Evolutionary conservation across 23 tunicate genomes (phyloP), one percentile per base, ranked within the genome.

Genomic region (Pegea sp.): DNA sequence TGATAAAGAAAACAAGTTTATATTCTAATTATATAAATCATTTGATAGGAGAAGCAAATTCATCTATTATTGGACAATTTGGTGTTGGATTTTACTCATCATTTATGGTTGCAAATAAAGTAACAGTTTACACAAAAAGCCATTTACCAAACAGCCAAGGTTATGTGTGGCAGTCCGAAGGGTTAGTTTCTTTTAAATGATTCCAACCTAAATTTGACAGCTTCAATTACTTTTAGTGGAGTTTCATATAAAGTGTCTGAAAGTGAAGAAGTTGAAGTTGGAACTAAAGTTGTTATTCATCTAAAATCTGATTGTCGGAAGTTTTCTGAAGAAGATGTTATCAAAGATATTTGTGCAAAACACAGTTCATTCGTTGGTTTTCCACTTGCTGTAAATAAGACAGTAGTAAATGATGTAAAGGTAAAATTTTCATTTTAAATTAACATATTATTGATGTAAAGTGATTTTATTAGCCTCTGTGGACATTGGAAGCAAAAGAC

Each of bases 41-140:
- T 34, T n/a, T 33, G 46, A 1, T 26, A 74, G 84, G 95, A 1
- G 68, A 74, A 33, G 71, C 60, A 2, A 59, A 58, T 26, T 61
- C 73, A 28, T 70, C 98, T 1, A 89, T 89, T 25, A 89, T 89
- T 34, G 98, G 98, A n/a, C 98, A 89, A 38, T 89, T 89, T 55
- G 98, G 98, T 16, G 98, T 89, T 34, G 90, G 98, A 5, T 76
- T 89, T 49, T 89, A 76, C 33, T 89, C 98, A 6, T 50, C 89
- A 11, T 89, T 89, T 51, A 89, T 89, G 98, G 98, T 89, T 11
- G 98, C 77, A 16, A 44, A 68, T 52, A 67, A 77, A 43, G 98
- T 89, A 4, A 64, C 69, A 8, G 98, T 89, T 51, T 77, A 57
- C 70, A 89, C 93, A 33, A 73, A 64, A 29, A 30, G 72, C 2